phyloP scores from a whole-genome alignment of 2,113 vertebrate species.

The Brachyistius frenatus region DNA sequence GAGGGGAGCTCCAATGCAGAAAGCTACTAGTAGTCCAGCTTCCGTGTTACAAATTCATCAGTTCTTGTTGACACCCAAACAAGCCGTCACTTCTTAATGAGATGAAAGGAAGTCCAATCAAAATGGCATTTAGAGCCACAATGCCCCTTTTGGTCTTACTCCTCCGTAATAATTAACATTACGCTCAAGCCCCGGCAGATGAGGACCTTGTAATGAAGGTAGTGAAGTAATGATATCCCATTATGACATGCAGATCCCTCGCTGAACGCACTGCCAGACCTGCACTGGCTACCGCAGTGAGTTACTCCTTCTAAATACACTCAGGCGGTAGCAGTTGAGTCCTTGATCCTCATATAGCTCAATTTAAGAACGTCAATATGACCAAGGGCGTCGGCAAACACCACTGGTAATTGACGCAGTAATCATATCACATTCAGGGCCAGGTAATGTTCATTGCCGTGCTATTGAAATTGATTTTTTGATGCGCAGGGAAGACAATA shows the following conservation, averaged over 20 bases:
- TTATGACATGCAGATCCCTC: constrained; percentile 82
- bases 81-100: constrained; percentile 43
- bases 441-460: constrained; percentile 62
- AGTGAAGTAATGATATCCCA: constrained; percentile 84
- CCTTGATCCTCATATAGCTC: constrained; percentile 62
- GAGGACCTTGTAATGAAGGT: constrained; percentile 82
- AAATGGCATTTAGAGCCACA: constrained; percentile 66
- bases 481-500: constrained; percentile 43
- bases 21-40: background rate
- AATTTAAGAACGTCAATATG: constrained; percentile 70
- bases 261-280: constrained; percentile 67
- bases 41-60: constrained; percentile 12
- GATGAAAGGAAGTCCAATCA: constrained; percentile 67
- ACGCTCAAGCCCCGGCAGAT: constrained; percentile 73
- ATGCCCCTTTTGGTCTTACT: constrained; percentile 54
- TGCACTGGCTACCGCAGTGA: constrained; percentile 40
- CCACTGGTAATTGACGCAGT: constrained; percentile 66
- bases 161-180: constrained; percentile 80
- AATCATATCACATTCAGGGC: constrained; percentile 67
- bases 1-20: constrained; percentile 3
- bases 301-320: constrained; percentile 61
- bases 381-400: constrained; percentile 72
- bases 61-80: constrained; percentile 49
- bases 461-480: constrained; percentile 67
- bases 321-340: constrained; percentile 37